Evolutionary conservation across 2,113 vertebrate genomes (phyloP).

Genomic region (Mus musculus): DNA sequence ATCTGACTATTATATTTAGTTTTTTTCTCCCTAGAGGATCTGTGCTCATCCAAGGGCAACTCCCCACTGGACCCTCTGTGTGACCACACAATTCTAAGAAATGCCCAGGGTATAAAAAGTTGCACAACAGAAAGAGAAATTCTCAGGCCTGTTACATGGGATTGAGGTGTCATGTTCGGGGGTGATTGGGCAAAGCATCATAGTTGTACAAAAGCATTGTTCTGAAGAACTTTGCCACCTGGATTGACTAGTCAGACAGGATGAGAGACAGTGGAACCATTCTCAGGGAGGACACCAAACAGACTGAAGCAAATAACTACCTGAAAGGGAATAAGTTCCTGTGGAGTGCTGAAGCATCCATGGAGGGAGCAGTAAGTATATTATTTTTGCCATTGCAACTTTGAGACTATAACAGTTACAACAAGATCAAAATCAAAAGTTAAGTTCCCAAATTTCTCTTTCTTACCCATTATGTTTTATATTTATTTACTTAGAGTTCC

Average conservation of each 20-base stretch:
- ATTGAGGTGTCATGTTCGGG: background rate
- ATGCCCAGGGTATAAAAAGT: background rate
- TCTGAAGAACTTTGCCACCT: background rate
- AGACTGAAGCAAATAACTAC: background rate
- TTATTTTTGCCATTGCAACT: background rate
- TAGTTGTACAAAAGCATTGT: background rate
- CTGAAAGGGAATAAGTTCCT: background rate
- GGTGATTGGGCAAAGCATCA: background rate
- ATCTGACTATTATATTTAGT: background rate
- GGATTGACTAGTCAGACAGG: background rate
- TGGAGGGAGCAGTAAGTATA: background rate
- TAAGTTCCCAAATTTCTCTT: background rate
- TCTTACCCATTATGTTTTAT: background rate
- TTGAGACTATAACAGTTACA: background rate
- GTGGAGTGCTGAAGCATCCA: background rate
- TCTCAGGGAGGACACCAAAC: accelerated
- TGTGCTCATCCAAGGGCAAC: background rate
- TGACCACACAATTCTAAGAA: background rate
- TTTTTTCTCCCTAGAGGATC: background rate
- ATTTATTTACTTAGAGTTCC: background rate
- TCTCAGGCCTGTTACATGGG: background rate
- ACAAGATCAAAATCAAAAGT: background rate
- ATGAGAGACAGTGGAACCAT: background rate
- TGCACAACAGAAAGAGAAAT: background rate
- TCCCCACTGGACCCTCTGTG: background rate